Base-by-base conservation (phyloP, 2,888 invertebrate species). In the Bombyx huttoni region DNA sequence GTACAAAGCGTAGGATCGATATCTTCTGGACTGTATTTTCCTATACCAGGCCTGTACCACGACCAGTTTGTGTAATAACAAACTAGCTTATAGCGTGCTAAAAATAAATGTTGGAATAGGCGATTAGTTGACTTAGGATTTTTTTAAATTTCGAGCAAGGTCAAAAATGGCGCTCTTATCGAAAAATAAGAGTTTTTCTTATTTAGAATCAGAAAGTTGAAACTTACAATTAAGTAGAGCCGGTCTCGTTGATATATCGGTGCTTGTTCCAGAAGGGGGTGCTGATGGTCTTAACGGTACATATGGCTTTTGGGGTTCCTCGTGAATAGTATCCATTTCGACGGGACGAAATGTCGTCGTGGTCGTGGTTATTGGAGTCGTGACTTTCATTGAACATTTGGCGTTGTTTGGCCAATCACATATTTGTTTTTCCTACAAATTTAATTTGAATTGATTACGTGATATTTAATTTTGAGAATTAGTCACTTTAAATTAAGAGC, bases 51-150 rank as follows among this genome's bases (percentile, higher is more conserved):
- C 34, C 96, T 89, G 70, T 96, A 96, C 96, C 96, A 96, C 0
- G 97, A 96, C 97, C 97, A 97, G 72, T 97, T 97, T 0, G 97
- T 96, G 77, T 96, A 97, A 78, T 97, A 97, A 68, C 96, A 97
- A 0, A 96, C 94, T 0, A 96, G 90, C 77, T 95, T 96, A 73
- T 91, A 95, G 54, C 92, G 90, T 13, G 93, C 95, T 72, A 90
- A 81, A 56, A 91, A 73, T 57, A 48, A 53, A 47, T 48, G 1
- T 12, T 10, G 7, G 7, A 40, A 40, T 5, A 10, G 3, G 40
- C 7, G 12, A 6, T 40, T 10, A 40, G 2, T 40, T 40, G 5
- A 10, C 40, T 40, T 40, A 7, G 8, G 40, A 24, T 40, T 10
- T 40, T 40, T 40, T 40, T 40, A 40, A 40, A 40, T 40, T 24